A percentile compares a stretch with the other conserved stretches of the same genome.
Conservation (phyloP, 2,113 vertebrate species). For the Peromyscus leucopus region DNA sequence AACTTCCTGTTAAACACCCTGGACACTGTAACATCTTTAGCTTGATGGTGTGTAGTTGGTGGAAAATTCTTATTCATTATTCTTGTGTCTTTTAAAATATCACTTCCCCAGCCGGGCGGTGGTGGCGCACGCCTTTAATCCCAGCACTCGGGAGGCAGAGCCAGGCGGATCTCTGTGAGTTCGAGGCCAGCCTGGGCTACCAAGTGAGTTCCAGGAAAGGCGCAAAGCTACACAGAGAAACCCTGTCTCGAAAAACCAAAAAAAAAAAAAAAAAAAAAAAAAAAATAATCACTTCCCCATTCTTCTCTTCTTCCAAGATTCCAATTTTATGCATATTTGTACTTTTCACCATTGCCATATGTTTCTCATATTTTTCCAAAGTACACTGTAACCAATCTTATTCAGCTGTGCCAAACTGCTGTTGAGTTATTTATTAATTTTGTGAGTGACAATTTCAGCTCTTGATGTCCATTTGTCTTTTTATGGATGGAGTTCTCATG, state of each 20-base stretch:
- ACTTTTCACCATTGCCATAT: background rate
- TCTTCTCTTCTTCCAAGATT: conserved; percentile 7
- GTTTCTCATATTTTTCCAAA: background rate
- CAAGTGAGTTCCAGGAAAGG: too few species aligned
- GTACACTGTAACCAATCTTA: background rate
- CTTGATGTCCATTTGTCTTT: background rate
- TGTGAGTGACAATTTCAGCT: conserved; percentile 22
- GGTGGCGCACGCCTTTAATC: too few species aligned
- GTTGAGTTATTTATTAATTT: background rate
- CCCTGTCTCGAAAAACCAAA: too few species aligned
- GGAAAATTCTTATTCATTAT: background rate
- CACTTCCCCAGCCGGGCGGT: background rate
- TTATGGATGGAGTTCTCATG: background rate
- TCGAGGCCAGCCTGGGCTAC: too few species aligned
- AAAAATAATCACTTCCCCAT: background rate
- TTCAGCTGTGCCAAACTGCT: background rate
- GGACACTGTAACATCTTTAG: background rate
- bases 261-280: too few species aligned
- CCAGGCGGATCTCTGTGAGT: too few species aligned
- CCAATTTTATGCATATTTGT: background rate
- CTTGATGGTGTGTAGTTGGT: background rate
- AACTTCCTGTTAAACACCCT: background rate
- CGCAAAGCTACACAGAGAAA: too few species aligned
- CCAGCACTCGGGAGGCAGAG: too few species aligned
- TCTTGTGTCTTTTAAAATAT: conserved; percentile 37